Conservation (phyloP, 1,140 invertebrate species). For the Mercenaria mercenaria region DNA sequence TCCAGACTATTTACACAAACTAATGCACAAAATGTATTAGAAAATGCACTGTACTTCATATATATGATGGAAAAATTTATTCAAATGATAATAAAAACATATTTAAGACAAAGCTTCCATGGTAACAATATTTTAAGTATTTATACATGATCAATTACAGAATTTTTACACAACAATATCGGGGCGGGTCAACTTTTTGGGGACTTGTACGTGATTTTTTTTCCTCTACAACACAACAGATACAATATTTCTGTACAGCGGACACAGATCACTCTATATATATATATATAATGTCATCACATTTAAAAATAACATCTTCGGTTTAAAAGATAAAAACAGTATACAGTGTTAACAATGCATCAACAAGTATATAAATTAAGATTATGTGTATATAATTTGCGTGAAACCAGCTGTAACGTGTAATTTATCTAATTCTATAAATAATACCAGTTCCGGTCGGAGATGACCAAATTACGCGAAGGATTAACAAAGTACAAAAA, state of each 20-base stretch:
- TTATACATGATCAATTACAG: too few species aligned
- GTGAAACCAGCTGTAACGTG: background rate
- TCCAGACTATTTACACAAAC: too few species aligned
- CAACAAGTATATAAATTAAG: constrained; percentile 29
- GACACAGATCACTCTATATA: background rate
- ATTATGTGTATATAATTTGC: constrained; percentile 15
- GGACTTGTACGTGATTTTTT: constrained; percentile 10
- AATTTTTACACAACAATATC: too few species aligned
- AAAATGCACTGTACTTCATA: too few species aligned
- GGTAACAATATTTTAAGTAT: too few species aligned
- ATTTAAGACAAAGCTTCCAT: too few species aligned
- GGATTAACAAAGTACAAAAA: background rate
- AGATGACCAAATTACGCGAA: background rate
- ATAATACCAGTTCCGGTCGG: background rate
- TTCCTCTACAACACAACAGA: background rate
- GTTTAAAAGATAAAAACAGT: constrained; percentile 30
- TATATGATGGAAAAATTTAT: too few species aligned
- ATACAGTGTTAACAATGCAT: constrained; percentile 14
- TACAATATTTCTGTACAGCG: background rate
- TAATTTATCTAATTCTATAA: constrained; percentile 5
- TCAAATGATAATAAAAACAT: too few species aligned
- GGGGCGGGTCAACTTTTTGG: background rate
- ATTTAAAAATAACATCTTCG: constrained; percentile 24
- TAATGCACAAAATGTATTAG: too few species aligned
- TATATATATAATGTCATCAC: constrained; percentile 17